Evolutionary conservation across 2,888 invertebrate species (phyloP).

Genomic region (Drosophila cognata): DNA sequence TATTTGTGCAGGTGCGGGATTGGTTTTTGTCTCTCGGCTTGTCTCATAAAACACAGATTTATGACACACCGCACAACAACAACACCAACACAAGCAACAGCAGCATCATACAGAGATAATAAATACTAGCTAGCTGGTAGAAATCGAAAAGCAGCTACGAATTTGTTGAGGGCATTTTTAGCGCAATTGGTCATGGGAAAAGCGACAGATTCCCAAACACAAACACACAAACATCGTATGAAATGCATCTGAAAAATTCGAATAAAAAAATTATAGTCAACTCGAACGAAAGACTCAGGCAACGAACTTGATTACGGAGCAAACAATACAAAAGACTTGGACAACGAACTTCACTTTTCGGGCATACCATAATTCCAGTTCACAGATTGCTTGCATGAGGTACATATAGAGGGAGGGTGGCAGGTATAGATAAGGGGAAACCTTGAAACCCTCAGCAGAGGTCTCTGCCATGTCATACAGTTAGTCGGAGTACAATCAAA

Average conservation of each 20-base stretch:
- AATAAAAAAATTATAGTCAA: constrained; percentile 2
- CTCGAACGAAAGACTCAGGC: constrained; percentile 44
- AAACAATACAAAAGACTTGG: constrained; percentile 40
- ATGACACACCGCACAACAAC: constrained; percentile 37
- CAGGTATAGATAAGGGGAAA: background rate
- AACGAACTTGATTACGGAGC: constrained; percentile 29
- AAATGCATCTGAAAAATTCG: constrained; percentile 35
- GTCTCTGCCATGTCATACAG: constrained; percentile 13
- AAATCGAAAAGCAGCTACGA: constrained; percentile 48
- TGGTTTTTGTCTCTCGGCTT: constrained; percentile 31
- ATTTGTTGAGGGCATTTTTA: constrained; percentile 34
- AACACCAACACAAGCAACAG: background rate
- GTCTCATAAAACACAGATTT: constrained; percentile 45
- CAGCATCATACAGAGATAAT: constrained; percentile 15
- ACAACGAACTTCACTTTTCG: constrained; percentile 34
- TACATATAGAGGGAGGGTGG: background rate
- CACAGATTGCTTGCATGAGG: background rate
- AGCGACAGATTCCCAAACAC: constrained; percentile 13
- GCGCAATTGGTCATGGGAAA: constrained; percentile 57
- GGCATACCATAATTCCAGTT: constrained; percentile 1
- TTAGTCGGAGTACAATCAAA: constrained; percentile 15
- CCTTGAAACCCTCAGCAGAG: constrained; percentile 22
- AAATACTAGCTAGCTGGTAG: constrained; percentile 22
- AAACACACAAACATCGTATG: constrained; percentile 1
- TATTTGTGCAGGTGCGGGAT: constrained; percentile 58